phyloP scores from a whole-genome alignment of 2,888 invertebrate species.

The Drosophila lacicola region DNA sequence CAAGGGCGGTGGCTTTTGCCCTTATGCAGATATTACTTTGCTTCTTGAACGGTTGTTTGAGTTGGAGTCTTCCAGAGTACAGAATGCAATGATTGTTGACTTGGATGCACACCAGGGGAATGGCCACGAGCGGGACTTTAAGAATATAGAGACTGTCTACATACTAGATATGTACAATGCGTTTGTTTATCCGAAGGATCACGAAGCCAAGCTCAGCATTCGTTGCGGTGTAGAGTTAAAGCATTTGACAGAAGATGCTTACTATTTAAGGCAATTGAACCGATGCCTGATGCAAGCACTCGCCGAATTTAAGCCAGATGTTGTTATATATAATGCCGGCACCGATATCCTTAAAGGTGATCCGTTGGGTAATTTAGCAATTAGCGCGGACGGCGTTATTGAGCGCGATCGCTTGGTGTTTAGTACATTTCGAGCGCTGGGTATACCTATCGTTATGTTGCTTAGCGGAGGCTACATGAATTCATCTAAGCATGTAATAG shows the following conservation, averaged over 20 bases:
- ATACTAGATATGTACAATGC: constrained; percentile 95
- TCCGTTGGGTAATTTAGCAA: constrained; percentile 90
- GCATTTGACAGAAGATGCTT: constrained; percentile 88
- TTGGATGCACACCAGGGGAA: constrained; percentile 98
- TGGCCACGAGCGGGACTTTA: constrained; percentile 93
- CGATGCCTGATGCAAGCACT: constrained; percentile 90
- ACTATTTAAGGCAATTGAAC: constrained; percentile 89
- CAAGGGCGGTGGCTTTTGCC: constrained; percentile 94
- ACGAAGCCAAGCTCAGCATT: constrained; percentile 90
- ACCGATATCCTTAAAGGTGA: constrained; percentile 93
- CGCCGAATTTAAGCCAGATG: constrained; percentile 90
- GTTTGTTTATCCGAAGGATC: constrained; percentile 92
- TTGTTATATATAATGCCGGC: constrained; percentile 97
- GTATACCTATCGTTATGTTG: constrained; percentile 93
- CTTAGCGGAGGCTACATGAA: constrained; percentile 95
- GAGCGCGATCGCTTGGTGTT: constrained; percentile 94
- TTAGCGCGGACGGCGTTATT: constrained; percentile 93
- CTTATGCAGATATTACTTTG: constrained; percentile 95
- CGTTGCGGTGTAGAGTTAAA: constrained; percentile 89
- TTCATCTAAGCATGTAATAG: constrained; percentile 92
- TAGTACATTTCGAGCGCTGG: constrained; percentile 87
- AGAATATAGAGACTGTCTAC: constrained; percentile 89
- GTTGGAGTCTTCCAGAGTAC: constrained; percentile 86
- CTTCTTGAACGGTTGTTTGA: constrained; percentile 89
- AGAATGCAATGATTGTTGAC: constrained; percentile 94